A percentile compares a stretch with the other conserved stretches of the same genome.
phyloP scores from a whole-genome alignment of 2,888 invertebrate genomes.

The Steromphala cineraria region DNA sequence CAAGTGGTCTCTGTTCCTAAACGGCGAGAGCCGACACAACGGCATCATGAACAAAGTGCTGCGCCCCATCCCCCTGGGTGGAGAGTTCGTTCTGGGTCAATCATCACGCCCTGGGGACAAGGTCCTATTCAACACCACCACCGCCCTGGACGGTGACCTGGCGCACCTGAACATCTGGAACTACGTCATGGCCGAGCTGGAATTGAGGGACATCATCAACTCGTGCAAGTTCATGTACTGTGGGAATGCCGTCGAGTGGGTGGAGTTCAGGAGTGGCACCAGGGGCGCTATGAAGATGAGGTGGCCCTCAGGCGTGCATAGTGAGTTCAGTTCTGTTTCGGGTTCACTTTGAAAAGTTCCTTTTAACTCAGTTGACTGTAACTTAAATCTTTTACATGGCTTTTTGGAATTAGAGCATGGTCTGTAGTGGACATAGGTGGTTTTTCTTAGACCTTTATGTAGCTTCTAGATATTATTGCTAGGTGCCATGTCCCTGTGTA shows the following conservation, averaged over 20 bases:
- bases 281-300: slow-evolving; percentile 72
- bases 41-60: slow-evolving; percentile 55
- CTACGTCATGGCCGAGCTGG: slow-evolving; percentile 49
- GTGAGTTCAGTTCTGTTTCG: slow-evolving; percentile 38
- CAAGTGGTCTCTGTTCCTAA: slow-evolving; percentile 52
- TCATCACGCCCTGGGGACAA: slow-evolving; percentile 46
- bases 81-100: slow-evolving; percentile 72
- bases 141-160: slow-evolving; percentile 70
- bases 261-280: slow-evolving; percentile 74
- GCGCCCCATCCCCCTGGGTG: slow-evolving; percentile 63
- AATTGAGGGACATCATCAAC: slow-evolving; percentile 46
- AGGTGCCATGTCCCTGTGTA: too few species aligned
- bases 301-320: slow-evolving; percentile 73
- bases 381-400: too few species aligned
- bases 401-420: too few species aligned
- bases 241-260: slow-evolving; percentile 75
- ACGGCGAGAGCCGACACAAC: slow-evolving; percentile 40
- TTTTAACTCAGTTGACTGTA: too few species aligned
- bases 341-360: too few species aligned
- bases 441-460: too few species aligned
- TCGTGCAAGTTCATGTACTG: slow-evolving; percentile 72
- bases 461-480: too few species aligned
- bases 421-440: too few species aligned
- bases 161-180: slow-evolving; percentile 74
- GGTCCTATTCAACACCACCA: slow-evolving; percentile 52